Base-by-base conservation (phyloP, 2,113 vertebrate species). In the Carassius auratus region DNA sequence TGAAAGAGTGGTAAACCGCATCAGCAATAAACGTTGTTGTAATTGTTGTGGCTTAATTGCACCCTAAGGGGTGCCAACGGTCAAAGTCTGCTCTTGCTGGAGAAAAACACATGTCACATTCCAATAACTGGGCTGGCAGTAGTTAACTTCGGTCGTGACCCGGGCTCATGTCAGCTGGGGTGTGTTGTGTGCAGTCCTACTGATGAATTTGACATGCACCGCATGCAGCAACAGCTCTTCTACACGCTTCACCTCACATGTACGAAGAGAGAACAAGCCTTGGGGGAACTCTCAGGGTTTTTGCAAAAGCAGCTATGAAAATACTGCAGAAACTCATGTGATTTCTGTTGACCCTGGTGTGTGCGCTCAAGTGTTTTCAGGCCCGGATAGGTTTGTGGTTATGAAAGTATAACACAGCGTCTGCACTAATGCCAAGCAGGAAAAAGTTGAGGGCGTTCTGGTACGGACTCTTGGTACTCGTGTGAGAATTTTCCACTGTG, bases 371-470 rank as follows among this genome's bases (percentile, higher is more conserved):
- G 76, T 62, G 33, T 8, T 79, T 79, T 42, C 19, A 45, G 57
- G 45, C 76, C 57, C 10, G 13, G 73, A 50, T 9, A 50, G n/a
- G 23, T 68, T 68, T 81, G 61, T 17, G 50, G 9, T 57, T 36
- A 50, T 62, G 30, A 36, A 84, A 76, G 23, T 75, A 8, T 84
- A 21, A 76, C 71, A n/a, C 88, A 73, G 86, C 33, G 15, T 42
- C 23, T 66, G 90, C 87, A 78, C 52, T 68, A 3, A 59, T 84
- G 88, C 90, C 90, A 90, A 92, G 15, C 52, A 59, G 88, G 81
- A 50, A 36, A 92, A 86, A 91, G 89, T 89, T 87, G 36, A 86
- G 68, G 30, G 7, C 79, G 76, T 69, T 61, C 88, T 87, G 86
- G 64, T 84, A 55, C 19, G 45, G 4, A 55, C 85, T 87, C 88